Conservation (phyloP, 2,113 vertebrate genomes). For the Phalacrocorax aristotelis region DNA sequence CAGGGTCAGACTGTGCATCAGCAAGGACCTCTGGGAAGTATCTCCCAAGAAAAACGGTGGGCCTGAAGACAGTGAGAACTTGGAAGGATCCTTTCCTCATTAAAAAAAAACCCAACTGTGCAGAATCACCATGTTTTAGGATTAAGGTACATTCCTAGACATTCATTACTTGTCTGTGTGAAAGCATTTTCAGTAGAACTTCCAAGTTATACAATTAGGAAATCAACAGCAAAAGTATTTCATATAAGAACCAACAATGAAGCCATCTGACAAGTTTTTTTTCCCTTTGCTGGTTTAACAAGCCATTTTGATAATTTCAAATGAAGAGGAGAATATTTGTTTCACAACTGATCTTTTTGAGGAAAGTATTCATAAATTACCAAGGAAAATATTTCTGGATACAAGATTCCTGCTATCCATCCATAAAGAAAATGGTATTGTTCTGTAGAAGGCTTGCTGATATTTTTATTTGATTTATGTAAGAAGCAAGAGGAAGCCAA, state of each 20-base stretch:
- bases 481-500: neutral
- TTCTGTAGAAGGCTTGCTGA: neutral
- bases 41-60: neutral
- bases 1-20: neutral
- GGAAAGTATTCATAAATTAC: neutral
- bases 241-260: neutral
- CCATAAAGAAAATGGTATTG: neutral
- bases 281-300: neutral
- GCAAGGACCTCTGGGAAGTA: neutral
- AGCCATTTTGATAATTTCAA: neutral
- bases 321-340: neutral
- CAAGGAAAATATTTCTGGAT: neutral
- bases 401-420: neutral
- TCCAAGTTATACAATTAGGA: neutral
- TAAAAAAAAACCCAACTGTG: neutral
- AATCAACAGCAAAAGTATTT: neutral
- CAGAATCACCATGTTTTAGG: neutral
- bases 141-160: neutral
- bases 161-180: neutral
- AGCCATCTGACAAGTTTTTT: neutral
- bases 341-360: neutral
- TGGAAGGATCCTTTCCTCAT: neutral
- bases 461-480: neutral
- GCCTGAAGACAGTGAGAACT: neutral
- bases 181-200: neutral